These are phyloP conservation scores for Aphidoletes aphidimyza DNA, from an alignment of 2,888 invertebrate genomes.

Conservation along the genomic window DNA sequence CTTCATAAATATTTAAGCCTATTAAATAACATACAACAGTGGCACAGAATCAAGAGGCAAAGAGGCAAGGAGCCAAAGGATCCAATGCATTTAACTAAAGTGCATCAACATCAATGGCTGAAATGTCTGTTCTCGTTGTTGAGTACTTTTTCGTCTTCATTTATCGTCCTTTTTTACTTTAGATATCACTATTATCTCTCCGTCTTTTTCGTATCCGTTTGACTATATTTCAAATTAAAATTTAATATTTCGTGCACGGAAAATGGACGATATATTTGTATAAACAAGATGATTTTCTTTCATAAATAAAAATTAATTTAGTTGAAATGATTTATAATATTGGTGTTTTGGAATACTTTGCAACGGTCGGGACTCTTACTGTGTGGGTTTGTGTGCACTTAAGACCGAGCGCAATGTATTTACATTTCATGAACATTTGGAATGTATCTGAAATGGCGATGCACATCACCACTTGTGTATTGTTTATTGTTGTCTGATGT, in stretches of 20 bases:
- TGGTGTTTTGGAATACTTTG: not conserved
- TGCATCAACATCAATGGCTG: no score
- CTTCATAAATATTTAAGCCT: constrained; percentile 23
- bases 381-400: not conserved
- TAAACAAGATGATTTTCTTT: constrained; percentile 34
- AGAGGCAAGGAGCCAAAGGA: no score
- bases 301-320: constrained; percentile 54
- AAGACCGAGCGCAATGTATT: no score
- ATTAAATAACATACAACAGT: not conserved
- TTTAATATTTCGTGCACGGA: constrained; percentile 11
- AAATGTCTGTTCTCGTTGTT: no score
- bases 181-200: not conserved
- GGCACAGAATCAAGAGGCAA: no score
- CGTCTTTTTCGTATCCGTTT: no score
- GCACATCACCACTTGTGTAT: not conserved
- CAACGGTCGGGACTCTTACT: not conserved
- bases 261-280: not conserved
- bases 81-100: no score
- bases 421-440: no score
- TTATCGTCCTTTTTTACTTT: not conserved
- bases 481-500: constrained; percentile 37
- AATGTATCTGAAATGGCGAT: not conserved
- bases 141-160: not conserved
- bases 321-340: constrained; percentile 54
- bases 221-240: not conserved